Percentiles rank a stretch among this genome's conserved stretches.
These are phyloP conservation scores for Eurypyga helias DNA, from an alignment of 2,113 vertebrate species.

Conservation along the genomic window DNA sequence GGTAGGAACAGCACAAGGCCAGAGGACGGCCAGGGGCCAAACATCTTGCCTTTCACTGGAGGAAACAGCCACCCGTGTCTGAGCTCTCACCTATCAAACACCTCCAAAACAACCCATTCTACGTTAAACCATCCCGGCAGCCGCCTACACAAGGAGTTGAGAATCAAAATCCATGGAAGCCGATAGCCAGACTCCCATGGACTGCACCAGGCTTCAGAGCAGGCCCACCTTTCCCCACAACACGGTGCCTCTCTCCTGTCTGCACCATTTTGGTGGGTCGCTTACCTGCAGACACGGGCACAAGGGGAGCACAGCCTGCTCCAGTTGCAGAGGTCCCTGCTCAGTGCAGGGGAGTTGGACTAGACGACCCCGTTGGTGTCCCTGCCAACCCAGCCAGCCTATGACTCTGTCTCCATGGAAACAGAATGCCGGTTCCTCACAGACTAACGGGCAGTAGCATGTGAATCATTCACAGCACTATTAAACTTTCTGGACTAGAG, in stretches of 20 bases:
- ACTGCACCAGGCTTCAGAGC: not conserved
- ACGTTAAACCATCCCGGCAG: not conserved
- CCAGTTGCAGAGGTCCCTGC: not conserved
- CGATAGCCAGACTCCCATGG: accelerated
- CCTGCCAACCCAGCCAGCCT: not conserved
- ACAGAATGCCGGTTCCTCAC: accelerated
- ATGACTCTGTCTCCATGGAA: not conserved
- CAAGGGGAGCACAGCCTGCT: not conserved
- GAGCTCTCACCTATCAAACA: not conserved
- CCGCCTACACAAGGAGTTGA: not conserved
- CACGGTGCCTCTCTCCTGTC: accelerated
- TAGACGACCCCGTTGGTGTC: not conserved
- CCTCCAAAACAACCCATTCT: not conserved
- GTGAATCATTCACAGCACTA: not conserved
- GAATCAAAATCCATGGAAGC: not conserved
- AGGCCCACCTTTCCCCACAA: not conserved
- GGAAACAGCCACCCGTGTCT: not conserved
- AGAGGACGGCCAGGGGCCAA: not conserved
- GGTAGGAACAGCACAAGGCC: not conserved
- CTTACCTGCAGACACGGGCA: accelerated
- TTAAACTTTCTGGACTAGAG: not conserved
- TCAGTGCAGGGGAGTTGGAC: not conserved
- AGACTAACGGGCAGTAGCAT: not conserved
- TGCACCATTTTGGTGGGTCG: accelerated
- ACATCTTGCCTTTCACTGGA: not conserved